Conservation (phyloP, 1,140 invertebrate genomes). For the Onthophagus taurus region DNA sequence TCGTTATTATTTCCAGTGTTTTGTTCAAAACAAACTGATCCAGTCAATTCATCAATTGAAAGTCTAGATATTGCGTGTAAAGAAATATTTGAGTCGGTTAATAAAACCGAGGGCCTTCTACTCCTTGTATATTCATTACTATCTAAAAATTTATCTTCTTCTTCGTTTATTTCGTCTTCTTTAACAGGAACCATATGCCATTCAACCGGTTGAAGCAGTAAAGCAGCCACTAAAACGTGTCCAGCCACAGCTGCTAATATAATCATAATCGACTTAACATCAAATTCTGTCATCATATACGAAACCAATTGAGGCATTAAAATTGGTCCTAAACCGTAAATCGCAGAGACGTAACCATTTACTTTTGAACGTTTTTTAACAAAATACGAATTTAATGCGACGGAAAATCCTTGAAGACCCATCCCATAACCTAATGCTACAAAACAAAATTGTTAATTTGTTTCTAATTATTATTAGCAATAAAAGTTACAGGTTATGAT, state of each 20-base stretch:
- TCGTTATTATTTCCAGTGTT: too few relatives aligned
- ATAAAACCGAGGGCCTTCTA: neutral
- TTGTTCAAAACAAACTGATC: neutral
- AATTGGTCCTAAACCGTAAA: slow-evolving; percentile 41
- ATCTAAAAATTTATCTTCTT: neutral
- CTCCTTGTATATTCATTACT: too few relatives aligned
- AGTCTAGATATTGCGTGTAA: neutral
- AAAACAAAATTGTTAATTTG: slow-evolving; percentile 15
- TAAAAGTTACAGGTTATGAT: slow-evolving; percentile 45
- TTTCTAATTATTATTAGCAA: too few relatives aligned
- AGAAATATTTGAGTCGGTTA: neutral
- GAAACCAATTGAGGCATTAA: slow-evolving; percentile 40
- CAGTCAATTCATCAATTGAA: neutral
- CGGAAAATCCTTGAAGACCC: slow-evolving; percentile 45
- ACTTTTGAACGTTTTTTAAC: slow-evolving; percentile 36
- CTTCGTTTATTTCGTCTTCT: neutral
- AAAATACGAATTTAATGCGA: slow-evolving; percentile 43
- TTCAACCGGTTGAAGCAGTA: slow-evolving; percentile 5
- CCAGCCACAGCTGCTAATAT: neutral
- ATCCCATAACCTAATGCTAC: slow-evolving; percentile 50
- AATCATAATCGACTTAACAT: neutral
- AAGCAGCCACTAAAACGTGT: neutral
- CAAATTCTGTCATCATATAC: slow-evolving; percentile 24
- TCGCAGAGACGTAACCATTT: slow-evolving; percentile 38
- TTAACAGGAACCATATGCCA: neutral